phyloP scores from a whole-genome alignment of 2,113 vertebrate species.

The Tautogolabrus adspersus region DNA sequence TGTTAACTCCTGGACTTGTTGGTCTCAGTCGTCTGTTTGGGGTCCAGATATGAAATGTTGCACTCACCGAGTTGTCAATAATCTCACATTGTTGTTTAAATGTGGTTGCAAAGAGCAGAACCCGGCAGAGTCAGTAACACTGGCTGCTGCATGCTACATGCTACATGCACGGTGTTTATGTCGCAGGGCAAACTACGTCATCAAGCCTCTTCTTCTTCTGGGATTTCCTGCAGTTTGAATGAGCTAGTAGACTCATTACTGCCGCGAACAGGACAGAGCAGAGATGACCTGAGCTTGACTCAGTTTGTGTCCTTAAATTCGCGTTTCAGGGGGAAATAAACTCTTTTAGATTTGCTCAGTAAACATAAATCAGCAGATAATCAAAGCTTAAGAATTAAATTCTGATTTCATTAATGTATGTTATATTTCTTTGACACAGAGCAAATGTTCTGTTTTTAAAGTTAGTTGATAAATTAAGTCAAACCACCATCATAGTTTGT shows the following conservation, averaged over 20 bases:
- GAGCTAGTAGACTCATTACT: neutral
- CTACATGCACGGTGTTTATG: conserved; percentile 9
- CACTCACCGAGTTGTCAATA: conserved; percentile 10
- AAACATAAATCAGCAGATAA: no score
- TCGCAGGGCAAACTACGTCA: conserved; percentile 38
- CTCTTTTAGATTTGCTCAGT: no score
- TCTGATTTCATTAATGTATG: no score
- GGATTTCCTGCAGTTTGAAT: neutral
- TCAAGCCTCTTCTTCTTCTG: neutral
- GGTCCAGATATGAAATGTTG: neutral
- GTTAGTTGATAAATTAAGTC: no score
- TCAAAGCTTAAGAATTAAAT: no score
- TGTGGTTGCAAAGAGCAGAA: neutral
- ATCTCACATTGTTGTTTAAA: neutral
- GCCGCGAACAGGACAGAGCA: neutral
- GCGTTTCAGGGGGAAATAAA: no score
- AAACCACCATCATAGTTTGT: no score
- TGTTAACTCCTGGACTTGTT: neutral
- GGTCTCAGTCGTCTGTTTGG: no score
- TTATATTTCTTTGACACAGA: no score
- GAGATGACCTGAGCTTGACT: neutral
- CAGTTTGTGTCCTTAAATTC: no score
- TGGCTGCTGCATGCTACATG: neutral
- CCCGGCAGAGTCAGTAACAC: neutral
- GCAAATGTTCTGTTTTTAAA: no score